A percentile compares a stretch with the other conserved stretches of the same genome.
These are phyloP conservation scores for Biston betularia DNA, from an alignment of 2,888 invertebrate species.

Conservation along the genomic window DNA sequence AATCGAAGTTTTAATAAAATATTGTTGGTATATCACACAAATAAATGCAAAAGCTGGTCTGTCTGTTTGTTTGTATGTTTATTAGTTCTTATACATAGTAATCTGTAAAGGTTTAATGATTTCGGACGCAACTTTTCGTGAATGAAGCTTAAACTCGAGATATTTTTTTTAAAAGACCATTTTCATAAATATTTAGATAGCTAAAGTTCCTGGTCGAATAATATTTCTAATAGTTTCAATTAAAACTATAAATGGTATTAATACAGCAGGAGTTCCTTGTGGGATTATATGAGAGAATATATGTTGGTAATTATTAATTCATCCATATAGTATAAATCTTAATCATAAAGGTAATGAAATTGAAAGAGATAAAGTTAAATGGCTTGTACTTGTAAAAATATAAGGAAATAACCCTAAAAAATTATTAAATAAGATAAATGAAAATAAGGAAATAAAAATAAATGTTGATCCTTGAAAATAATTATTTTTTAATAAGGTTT, in stretches of 20 bases:
- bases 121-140: too few species aligned
- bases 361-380: slow-evolving; percentile 86
- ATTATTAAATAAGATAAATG: slow-evolving; percentile 88
- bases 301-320: slow-evolving; percentile 87
- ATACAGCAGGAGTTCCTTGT: slow-evolving; percentile 86
- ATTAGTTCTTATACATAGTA: too few species aligned
- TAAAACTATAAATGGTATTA: slow-evolving; percentile 91
- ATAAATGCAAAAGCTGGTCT: too few species aligned
- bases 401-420: slow-evolving; percentile 90
- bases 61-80: too few species aligned
- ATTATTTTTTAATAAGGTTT: slow-evolving; percentile 79
- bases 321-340: slow-evolving; percentile 88
- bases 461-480: slow-evolving; percentile 80
- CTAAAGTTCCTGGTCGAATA: slow-evolving; percentile 89
- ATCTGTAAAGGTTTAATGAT: too few species aligned
- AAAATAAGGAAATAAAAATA: slow-evolving; percentile 86
- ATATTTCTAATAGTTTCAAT: slow-evolving; percentile 91
- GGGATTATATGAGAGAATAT: slow-evolving; percentile 90
- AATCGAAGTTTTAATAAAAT: background rate
- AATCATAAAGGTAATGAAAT: slow-evolving; percentile 88
- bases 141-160: too few species aligned
- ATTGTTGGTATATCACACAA: too few species aligned
- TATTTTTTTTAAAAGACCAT: too few species aligned
- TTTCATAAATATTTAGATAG: too few species aligned
- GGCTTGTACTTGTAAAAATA: slow-evolving; percentile 90